These are phyloP conservation scores for Latheticus oryzae DNA, from an alignment of 2,888 invertebrate species.

Conservation along the genomic window DNA sequence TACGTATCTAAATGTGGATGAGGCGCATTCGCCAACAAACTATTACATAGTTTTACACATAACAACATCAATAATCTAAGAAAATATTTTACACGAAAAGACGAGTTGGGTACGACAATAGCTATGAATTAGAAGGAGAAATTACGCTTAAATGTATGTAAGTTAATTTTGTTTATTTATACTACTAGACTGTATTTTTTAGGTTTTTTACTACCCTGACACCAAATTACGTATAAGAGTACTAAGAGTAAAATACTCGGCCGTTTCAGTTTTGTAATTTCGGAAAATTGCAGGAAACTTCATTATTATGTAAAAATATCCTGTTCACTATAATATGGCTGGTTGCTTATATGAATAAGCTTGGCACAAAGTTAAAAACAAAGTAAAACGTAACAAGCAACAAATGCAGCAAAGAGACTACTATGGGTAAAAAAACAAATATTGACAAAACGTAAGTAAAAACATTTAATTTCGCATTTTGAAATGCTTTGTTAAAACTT, in stretches of 20 bases:
- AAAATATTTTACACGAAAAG: constrained; percentile 62
- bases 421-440: constrained; percentile 35
- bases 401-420: constrained; percentile 36
- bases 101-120: constrained; percentile 54
- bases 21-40: constrained; percentile 53
- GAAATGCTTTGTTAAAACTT: constrained; percentile 48
- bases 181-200: constrained; percentile 60
- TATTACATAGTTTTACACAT: constrained; percentile 58
- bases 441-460: constrained; percentile 36
- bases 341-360: constrained; percentile 51
- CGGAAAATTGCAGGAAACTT: constrained; percentile 35
- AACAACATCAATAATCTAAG: constrained; percentile 62
- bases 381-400: constrained; percentile 44
- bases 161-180: constrained; percentile 52
- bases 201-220: constrained; percentile 79
- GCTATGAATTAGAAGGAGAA: constrained; percentile 43
- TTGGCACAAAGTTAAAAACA: constrained; percentile 57
- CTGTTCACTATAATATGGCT: constrained; percentile 48
- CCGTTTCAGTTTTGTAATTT: constrained; percentile 58
- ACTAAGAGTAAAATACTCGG: constrained; percentile 73
- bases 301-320: constrained; percentile 52
- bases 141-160: constrained; percentile 48
- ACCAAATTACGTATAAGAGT: constrained; percentile 89
- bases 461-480: constrained; percentile 45
- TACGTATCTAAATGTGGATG: constrained; percentile 64